These are phyloP conservation scores for Xerus inauris DNA, from an alignment of 2,113 vertebrate genomes.

Conservation along the genomic window DNA sequence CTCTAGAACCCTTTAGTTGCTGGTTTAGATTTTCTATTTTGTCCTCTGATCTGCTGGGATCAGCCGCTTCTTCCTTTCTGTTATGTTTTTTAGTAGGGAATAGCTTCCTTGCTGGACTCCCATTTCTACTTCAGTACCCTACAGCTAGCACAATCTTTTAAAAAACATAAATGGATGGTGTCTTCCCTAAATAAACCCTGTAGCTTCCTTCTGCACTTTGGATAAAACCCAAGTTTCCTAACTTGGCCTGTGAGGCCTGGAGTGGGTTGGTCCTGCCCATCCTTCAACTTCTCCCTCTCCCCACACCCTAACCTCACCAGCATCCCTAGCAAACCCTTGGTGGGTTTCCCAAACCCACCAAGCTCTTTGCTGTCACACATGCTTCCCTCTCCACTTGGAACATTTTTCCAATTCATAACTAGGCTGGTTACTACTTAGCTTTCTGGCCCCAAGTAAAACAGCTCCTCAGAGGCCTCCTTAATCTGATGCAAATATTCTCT, in stretches of 20 bases:
- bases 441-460: neutral
- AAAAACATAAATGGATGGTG: neutral
- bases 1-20: neutral
- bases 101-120: neutral
- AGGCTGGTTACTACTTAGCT: neutral
- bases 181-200: neutral
- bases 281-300: neutral
- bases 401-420: neutral
- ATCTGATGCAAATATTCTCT: neutral
- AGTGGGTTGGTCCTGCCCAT: neutral
- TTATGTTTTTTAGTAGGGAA: neutral
- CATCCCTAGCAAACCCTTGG: neutral
- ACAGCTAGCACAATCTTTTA: neutral
- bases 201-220: neutral
- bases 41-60: neutral
- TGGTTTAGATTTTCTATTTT: neutral
- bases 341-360: neutral
- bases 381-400: neutral
- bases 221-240: neutral
- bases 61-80: neutral
- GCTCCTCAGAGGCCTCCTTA: neutral
- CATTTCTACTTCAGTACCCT: neutral
- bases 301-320: neutral
- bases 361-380: neutral
- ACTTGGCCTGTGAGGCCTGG: neutral